These are phyloP conservation scores for Hyles vespertilio DNA, from an alignment of 1,140 invertebrate species.

Conservation along the genomic window DNA sequence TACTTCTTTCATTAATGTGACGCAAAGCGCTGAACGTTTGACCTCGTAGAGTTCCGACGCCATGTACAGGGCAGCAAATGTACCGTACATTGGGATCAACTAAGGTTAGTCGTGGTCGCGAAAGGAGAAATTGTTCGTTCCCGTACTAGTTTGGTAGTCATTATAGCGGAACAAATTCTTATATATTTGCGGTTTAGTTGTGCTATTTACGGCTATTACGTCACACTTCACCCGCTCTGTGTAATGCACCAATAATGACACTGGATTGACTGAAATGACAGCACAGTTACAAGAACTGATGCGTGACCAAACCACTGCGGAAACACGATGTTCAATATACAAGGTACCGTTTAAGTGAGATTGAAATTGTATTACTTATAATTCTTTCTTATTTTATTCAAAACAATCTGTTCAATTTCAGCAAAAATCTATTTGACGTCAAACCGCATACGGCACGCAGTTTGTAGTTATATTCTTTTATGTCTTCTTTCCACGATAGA, in stretches of 20 bases:
- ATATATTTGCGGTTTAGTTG: conserved; percentile 13
- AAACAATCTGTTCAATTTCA: too few relatives aligned
- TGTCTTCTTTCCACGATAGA: too few relatives aligned
- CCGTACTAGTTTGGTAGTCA: conserved; percentile 6
- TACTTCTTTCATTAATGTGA: conserved; percentile 9
- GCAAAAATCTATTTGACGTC: too few relatives aligned
- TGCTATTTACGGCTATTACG: conserved; percentile 8
- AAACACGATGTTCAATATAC: too few relatives aligned
- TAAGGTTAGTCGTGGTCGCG: conserved; percentile 13
- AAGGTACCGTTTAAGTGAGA: too few relatives aligned
- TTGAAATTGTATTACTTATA: too few relatives aligned
- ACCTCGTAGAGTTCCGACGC: conserved; percentile 1
- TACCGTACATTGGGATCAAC: neutral
- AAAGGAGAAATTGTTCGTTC: conserved; percentile 12
- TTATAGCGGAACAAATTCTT: conserved; percentile 24
- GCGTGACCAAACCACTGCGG: conserved; percentile 9
- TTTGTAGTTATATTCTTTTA: too few relatives aligned
- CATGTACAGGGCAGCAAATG: neutral
- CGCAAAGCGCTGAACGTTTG: neutral
- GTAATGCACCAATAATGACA: conserved; percentile 18
- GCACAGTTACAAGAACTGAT: conserved; percentile 9
- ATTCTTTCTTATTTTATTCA: too few relatives aligned
- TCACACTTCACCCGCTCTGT: conserved; percentile 15
- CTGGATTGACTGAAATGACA: conserved; percentile 16
- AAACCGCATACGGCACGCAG: too few relatives aligned